Base-by-base conservation (phyloP, 2,888 invertebrate genomes). In the Coleophora flavipennella region DNA sequence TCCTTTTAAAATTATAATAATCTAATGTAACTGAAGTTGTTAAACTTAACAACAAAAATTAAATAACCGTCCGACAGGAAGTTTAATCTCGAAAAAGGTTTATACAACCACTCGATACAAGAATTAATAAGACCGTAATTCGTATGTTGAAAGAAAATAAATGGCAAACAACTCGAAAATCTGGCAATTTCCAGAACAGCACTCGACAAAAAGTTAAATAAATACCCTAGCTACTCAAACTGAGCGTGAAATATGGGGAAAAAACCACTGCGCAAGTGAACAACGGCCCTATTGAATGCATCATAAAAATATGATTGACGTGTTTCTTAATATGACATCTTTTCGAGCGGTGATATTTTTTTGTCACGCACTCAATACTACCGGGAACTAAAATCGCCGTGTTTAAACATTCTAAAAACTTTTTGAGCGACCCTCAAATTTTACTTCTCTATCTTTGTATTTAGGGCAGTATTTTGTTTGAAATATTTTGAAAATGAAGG, bases 261-360 rank as follows among this genome's bases (percentile, higher is more conserved):
- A 75, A 65, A 64, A 76, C 74, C 60, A 67, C 66, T 76, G 62
- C 79, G 76, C 79, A 80, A 83, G 77, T 76, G 78, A 79, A 78
- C 79, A 79, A 73, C 69, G 52, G 63, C 35, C 57, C 62, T 66
- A 72, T 73, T 77, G 63, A 79, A 74, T 73, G 62, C 75, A 66
- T 80, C 79, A 83, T 81, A 83, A 80, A 83, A 84, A 79, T 83
- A 83, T 84, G 83, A 84, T 84, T 81, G 84, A 83, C 84, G 79
- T 79, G 73, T 84, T 84, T 73, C 73, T 80, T 84, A 84, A 84
- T 83, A 83, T 84, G 84, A 84, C 84, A 84, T 83, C 73, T 78
- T 73, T 74, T 73, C 62, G 70, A 62, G 70, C 81, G 77, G 80
- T 81, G 84, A 81, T 84, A 80, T 83, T 84, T 84, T 84, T 83